Conservation (phyloP, 2,797 vertebrate genomes). For the Prionace glauca region DNA sequence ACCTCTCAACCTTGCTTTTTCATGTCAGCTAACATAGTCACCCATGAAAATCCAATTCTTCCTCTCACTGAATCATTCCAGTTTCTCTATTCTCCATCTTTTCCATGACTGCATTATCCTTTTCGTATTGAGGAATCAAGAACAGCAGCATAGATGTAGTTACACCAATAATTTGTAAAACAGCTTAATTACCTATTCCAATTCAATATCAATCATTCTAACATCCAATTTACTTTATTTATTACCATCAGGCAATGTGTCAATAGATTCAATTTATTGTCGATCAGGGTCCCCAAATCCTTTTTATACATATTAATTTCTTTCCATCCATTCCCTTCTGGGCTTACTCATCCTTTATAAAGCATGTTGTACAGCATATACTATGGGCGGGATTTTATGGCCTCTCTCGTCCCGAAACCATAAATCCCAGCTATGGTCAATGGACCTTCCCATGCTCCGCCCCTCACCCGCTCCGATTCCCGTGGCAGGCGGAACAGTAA, state of each 20-base stretch:
- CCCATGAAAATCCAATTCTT: background rate
- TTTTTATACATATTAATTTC: background rate
- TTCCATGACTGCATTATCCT: background rate
- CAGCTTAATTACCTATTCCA: background rate
- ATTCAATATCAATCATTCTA: background rate
- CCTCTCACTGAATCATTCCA: background rate
- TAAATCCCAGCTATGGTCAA: too few species aligned
- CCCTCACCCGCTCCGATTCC: too few species aligned
- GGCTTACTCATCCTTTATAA: too few species aligned
- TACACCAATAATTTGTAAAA: background rate
- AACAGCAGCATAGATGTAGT: background rate
- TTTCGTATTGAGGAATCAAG: background rate
- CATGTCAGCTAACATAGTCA: background rate
- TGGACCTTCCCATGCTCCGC: too few species aligned
- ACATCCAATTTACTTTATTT: background rate
- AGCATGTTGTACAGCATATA: too few species aligned
- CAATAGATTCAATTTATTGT: background rate
- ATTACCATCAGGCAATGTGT: background rate
- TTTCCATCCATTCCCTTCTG: too few species aligned
- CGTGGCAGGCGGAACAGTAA: too few species aligned
- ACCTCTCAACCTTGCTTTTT: background rate
- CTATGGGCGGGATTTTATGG: too few species aligned
- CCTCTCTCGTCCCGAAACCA: too few species aligned
- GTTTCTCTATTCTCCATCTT: background rate
- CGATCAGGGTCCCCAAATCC: background rate